Evolutionary conservation across 2,113 vertebrate genomes (phyloP).

Genomic region (Trogon surrucura): DNA sequence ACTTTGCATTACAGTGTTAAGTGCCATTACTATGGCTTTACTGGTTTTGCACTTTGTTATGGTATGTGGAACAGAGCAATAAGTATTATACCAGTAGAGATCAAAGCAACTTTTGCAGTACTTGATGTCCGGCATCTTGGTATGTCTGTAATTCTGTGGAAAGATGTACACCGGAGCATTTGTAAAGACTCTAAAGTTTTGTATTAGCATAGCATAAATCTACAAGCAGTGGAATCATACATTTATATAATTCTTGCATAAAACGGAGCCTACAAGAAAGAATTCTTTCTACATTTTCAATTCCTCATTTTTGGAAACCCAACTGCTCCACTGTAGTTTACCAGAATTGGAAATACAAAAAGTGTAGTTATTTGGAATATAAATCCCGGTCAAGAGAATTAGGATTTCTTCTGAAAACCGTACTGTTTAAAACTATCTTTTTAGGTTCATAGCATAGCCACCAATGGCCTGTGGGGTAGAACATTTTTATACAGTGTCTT

Average conservation of each 20-base stretch:
- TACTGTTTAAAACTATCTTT: background rate
- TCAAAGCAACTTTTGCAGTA: slow-evolving; percentile 5
- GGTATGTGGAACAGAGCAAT: background rate
- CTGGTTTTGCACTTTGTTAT: background rate
- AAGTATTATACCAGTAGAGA: background rate
- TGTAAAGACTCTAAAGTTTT: background rate
- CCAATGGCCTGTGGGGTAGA: background rate
- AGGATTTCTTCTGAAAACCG: background rate
- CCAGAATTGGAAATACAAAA: background rate
- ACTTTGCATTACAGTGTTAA: background rate
- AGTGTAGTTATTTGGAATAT: background rate
- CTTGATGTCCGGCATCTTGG: background rate
- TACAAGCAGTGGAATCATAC: background rate
- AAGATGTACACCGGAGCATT: background rate
- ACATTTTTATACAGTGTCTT: background rate
- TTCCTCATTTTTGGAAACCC: background rate
- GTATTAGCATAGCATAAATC: background rate
- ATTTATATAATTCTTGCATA: background rate
- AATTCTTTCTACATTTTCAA: background rate
- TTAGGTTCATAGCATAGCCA: background rate
- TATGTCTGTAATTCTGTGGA: background rate
- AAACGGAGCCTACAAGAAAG: background rate
- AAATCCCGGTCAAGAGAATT: background rate
- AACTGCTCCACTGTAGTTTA: background rate
- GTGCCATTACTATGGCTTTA: background rate